Base-by-base conservation (phyloP, 2,797 vertebrate species). In the Syngnathus acus region DNA sequence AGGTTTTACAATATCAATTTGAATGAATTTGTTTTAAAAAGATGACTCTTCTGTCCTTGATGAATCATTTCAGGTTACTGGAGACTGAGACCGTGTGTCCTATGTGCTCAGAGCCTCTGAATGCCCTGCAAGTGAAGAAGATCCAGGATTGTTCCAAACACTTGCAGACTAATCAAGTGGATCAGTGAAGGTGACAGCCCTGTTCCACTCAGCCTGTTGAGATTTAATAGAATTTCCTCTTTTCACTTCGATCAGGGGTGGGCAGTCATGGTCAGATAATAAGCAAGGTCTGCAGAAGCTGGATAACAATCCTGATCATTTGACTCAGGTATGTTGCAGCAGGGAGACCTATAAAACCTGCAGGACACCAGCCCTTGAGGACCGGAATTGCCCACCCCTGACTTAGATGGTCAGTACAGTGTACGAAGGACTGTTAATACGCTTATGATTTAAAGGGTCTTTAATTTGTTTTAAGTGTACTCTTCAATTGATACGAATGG, bases 21-120 rank as follows among this genome's bases (percentile, higher is more conserved):
- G 19, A 23, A 63, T 13, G 21, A 17, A 3, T 47, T 2, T 3
- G 51, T 51, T 39, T 11, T 11, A 4, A 9, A 47, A 51, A 50
- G 26, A 0, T n/a, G 42, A 45, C 42, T 62, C 1, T 26, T 37
- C 26, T 63, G 2, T 62, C 38, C 7, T 62, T 21, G 38, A n/a
- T 61, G 32, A 32, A 39, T 61, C 21, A 62, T 80, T 81, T 65
- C 88, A 99, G 97, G 74, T 72, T 98, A 79, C 74, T 99, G 72
- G 92, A 94, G 77, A 92, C 86, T 0, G 95, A 98, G 86, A 87
- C 86, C 0, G 40, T 66, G 0, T 99, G 97, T 75, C 97, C 97
- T 3, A 99, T 99, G 97, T 99, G 97, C 72, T 95, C 93, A 0
- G 93, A 95, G 85, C 88, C 76, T 55, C 83, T 99, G 66, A 90